A percentile compares a stretch with the other conserved stretches of the same genome.
Conservation (phyloP, 1,140 invertebrate genomes). For the Panagrolaimus sp. region DNA sequence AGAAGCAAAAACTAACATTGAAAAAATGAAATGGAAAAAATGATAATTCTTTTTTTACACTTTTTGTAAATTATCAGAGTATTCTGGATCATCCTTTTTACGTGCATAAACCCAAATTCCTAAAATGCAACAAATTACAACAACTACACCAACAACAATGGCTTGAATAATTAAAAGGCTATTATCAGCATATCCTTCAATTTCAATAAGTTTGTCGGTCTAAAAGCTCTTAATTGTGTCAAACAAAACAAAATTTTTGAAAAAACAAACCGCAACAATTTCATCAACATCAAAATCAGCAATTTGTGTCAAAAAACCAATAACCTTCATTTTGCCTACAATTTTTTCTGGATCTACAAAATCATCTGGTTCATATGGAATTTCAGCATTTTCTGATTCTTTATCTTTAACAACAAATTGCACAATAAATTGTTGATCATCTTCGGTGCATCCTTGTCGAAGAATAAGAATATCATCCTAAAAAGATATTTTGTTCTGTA, state of each 20-base stretch:
- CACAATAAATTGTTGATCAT: slow-evolving; percentile 5
- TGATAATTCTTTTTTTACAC: background rate
- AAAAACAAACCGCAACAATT: slow-evolving; percentile 2
- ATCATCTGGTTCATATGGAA: slow-evolving; percentile 4
- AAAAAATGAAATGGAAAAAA: too few species aligned
- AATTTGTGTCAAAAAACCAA: background rate
- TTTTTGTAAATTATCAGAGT: slow-evolving; percentile 13
- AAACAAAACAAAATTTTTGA: background rate
- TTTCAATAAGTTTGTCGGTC: slow-evolving; percentile 6
- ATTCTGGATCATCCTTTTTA: background rate
- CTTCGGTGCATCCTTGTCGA: slow-evolving; percentile 6
- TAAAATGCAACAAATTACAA: background rate
- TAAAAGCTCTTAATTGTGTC: background rate
- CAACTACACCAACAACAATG: background rate
- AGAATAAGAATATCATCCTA: slow-evolving; percentile 12
- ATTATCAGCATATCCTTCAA: slow-evolving; percentile 10
- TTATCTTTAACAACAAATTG: slow-evolving; percentile 10
- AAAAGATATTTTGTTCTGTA: background rate
- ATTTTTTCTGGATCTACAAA: slow-evolving; percentile 1
- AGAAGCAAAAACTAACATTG: too few species aligned
- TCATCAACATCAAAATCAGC: slow-evolving; percentile 7
- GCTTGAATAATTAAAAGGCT: background rate
- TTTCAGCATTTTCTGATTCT: slow-evolving; percentile 6
- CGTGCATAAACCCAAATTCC: background rate
- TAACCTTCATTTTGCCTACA: slow-evolving; percentile 10